Conservation (phyloP, 2,797 vertebrate species). For the Apodemus agrarius region DNA sequence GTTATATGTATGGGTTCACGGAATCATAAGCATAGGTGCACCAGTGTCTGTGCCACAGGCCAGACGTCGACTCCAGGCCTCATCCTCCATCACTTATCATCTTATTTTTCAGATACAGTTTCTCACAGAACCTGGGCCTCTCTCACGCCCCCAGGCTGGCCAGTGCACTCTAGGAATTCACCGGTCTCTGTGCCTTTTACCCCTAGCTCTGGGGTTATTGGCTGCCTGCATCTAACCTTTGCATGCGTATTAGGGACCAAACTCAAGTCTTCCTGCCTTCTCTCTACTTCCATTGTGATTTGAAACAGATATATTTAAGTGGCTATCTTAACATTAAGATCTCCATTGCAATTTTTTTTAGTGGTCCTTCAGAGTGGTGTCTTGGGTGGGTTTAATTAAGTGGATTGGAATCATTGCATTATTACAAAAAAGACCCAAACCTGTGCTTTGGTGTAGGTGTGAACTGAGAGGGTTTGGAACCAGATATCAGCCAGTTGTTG, state of each 20-base stretch:
- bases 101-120: background rate
- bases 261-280: background rate
- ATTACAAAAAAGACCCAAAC: background rate
- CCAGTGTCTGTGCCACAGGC: background rate
- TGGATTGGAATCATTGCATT: background rate
- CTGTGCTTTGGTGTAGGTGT: background rate
- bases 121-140: background rate
- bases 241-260: no score
- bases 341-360: background rate
- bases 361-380: background rate
- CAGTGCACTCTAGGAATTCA: background rate
- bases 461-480: background rate
- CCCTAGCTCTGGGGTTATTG: background rate
- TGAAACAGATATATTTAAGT: constrained; percentile 14
- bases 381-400: background rate
- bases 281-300: background rate
- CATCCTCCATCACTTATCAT: background rate
- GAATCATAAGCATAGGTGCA: background rate
- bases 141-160: background rate
- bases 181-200: background rate
- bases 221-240: background rate
- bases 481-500: background rate
- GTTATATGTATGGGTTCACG: background rate
- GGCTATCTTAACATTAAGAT: background rate
- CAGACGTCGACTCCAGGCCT: background rate